phyloP scores from a whole-genome alignment of 2,797 vertebrate species.

The Crax fasciolata region DNA sequence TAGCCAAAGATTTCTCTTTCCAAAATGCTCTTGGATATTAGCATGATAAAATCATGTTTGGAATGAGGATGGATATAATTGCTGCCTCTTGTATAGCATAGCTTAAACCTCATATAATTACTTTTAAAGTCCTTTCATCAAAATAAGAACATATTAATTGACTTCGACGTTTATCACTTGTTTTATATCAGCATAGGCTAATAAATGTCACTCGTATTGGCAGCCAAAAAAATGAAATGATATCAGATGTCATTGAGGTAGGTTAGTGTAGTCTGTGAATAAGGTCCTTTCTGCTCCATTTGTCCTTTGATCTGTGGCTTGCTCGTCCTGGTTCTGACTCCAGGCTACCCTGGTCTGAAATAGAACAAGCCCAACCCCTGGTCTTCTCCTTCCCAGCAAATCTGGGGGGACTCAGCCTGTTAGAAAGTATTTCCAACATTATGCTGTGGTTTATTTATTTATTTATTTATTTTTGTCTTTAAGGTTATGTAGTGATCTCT shows the following conservation, averaged over 20 bases:
- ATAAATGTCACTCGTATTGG: constrained; percentile 39
- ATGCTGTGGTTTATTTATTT: neutral
- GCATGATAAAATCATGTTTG: constrained; percentile 41
- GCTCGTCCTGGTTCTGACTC: neutral
- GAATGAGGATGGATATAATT: constrained; percentile 31
- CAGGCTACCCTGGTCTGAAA: neutral
- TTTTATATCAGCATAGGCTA: constrained; percentile 48
- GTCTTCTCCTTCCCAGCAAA: neutral
- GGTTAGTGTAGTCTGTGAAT: neutral
- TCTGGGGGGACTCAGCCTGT: neutral
- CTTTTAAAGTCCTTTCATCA: constrained; percentile 54
- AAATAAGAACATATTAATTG: constrained; percentile 58
- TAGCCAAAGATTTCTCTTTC: constrained; percentile 16
- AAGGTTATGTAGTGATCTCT: neutral
- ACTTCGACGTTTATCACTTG: constrained; percentile 55
- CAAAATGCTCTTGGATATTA: constrained; percentile 28
- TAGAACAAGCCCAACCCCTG: neutral
- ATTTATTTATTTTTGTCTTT: neutral
- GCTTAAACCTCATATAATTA: constrained; percentile 53
- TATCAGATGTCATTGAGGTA: neutral
- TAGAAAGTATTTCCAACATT: neutral
- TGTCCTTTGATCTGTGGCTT: neutral
- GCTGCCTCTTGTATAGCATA: constrained; percentile 21
- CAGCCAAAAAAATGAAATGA: neutral
- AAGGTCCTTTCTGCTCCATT: constrained; percentile 8